Base-by-base conservation (phyloP, 2,797 vertebrate genomes). In the Salmo trutta region DNA sequence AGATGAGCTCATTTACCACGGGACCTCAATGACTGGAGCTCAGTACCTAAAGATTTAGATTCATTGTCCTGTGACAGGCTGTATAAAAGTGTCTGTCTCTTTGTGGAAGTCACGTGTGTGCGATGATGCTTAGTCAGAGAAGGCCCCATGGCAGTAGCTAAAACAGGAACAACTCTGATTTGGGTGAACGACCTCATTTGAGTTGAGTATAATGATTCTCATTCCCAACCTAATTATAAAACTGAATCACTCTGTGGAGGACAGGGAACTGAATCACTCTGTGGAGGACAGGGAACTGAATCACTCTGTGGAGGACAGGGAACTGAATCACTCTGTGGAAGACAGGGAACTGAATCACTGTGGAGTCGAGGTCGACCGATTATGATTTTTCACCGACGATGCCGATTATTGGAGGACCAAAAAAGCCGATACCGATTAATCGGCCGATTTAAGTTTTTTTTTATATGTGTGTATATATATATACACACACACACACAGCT, bases 91-190 rank as follows among this genome's bases (percentile, higher is more conserved):
- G 3, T 36, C 16, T 29, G 29, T 41, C 31, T 67, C 6, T 41
- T 17, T 6, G 66, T n/a, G 66, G 29, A 15, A 31, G 29, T 5
- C 27, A 19, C 5, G 69, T 15, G 14, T 16, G 21, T 14, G n/a
- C 27, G 70, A 27, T 5, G 5, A 14, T 12, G 10, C 10, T 71
- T 1, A 21, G 70, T 12, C 33, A n/a, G 33, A 3, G 17, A 19
- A 72, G 75, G 77, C 75, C 78, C 67, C 62, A 12, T 33, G 31
- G 77, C 72, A 65, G 16, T 3, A 66, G 68, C 77, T 78, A 29
- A 81, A 80, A 81, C 68, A 24, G 78, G 77, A 78, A 54, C 6
- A 54, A 53, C 68, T 76, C 69, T 36, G 47, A 76, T 70, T 75
- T n/a, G 19, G 52, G 51, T 74, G 73, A 47, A 68, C 51, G 67